Base-by-base conservation (phyloP, 2,797 vertebrate species). In the Scarus forsteni region DNA sequence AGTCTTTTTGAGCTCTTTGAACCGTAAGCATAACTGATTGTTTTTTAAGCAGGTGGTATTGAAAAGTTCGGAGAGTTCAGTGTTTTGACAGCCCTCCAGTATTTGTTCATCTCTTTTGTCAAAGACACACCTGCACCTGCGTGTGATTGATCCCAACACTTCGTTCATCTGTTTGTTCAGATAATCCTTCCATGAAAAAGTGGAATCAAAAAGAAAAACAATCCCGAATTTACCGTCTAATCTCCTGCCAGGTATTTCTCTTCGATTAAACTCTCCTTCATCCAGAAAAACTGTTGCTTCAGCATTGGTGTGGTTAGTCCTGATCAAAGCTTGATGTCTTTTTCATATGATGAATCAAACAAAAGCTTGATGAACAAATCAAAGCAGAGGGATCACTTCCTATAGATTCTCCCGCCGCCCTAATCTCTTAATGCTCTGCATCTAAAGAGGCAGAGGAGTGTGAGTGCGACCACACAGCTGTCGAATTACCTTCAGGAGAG, bases 161-260 rank as follows among this genome's bases (percentile, higher is more conserved):
- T 83, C 36, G 66, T 42, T 83, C 77, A 53, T 67, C 55, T 14
- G 9, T 81, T 84, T 66, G 49, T 77, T 81, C 88, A 72, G 45
- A 55, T 77, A 80, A 81, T 73, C 66, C 60, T 11, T 19, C 49
- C 60, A 71, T 62, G 49, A 80, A 67, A 60, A 74, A 45, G 40
- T 12, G 18, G 18, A 73, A 60, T 0, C 15, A 7, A 61, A 44
- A 71, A 69, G 66, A 61, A 64, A 88, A 86, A 73, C 51, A 65
- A 50, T 35, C 66, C 10, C 73, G 48, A 64, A 50, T 19, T 66
- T 10, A n/a, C 50, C 60, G 75, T 94, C 92, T 94, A 94, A 97
- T 96, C 87, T 88, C 69, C 44, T 92, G 94, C 93, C 94, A 95
- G 53, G 16, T 77, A 50, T 62, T 85, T 48, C 42, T 18, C 7